These are phyloP conservation scores for Heliornis fulica DNA, from an alignment of 2,113 vertebrate species.

Conservation along the genomic window DNA sequence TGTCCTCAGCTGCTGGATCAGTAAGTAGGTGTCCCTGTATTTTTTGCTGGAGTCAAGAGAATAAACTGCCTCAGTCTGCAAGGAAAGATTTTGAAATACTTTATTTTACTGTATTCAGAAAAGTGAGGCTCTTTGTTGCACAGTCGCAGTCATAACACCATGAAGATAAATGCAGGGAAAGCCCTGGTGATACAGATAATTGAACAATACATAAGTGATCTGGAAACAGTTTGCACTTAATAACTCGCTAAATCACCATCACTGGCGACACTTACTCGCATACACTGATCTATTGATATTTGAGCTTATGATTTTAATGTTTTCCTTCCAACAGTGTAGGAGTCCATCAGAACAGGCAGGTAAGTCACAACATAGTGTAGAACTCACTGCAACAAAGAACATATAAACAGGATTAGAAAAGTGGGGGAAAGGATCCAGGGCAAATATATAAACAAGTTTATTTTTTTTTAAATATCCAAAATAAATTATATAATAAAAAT, in stretches of 20 bases:
- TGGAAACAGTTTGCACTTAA: background rate
- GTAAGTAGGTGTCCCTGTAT: background rate
- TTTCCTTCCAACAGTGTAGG: background rate
- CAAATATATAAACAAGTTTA: background rate
- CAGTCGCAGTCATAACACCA: background rate
- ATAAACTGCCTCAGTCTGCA: background rate
- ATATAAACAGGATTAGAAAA: background rate
- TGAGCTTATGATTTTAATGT: background rate
- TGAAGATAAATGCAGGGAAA: background rate
- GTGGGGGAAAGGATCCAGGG: rapidly evolving
- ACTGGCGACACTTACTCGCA: background rate
- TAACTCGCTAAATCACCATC: background rate
- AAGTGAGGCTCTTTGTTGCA: background rate
- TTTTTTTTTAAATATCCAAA: rapidly evolving
- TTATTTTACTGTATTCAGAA: background rate
- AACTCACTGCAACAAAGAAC: background rate
- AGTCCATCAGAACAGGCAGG: background rate
- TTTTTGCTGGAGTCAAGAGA: background rate
- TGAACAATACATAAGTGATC: background rate
- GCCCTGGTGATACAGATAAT: background rate
- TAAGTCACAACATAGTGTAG: background rate
- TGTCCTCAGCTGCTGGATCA: background rate
- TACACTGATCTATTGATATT: background rate
- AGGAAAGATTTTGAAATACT: background rate
- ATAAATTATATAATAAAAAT: background rate